These are phyloP conservation scores for Alauda arvensis DNA, from an alignment of 2,797 vertebrate species.

Conservation along the genomic window DNA sequence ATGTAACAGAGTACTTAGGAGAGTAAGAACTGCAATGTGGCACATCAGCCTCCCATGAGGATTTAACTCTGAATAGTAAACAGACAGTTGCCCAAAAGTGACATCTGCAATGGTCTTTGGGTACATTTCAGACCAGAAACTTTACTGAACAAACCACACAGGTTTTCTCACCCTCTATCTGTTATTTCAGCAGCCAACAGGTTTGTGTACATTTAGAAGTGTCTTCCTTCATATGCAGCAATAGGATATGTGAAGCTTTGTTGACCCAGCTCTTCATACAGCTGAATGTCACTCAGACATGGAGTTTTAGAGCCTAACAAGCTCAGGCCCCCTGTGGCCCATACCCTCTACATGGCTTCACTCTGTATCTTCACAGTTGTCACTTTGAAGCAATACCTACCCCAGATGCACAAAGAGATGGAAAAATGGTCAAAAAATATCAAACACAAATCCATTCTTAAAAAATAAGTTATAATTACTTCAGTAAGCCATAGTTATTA, in stretches of 20 bases:
- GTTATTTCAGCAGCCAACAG: background rate
- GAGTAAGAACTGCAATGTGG: background rate
- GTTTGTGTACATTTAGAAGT: background rate
- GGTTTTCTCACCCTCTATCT: background rate
- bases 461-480: background rate
- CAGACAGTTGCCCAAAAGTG: background rate
- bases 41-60: background rate
- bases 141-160: background rate
- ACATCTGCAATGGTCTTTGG: background rate
- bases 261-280: background rate
- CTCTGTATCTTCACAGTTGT: background rate
- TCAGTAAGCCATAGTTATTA: background rate
- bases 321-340: background rate
- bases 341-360: background rate
- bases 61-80: background rate
- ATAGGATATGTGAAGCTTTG: background rate
- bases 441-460: background rate
- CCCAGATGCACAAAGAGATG: background rate
- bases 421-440: background rate
- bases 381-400: background rate
- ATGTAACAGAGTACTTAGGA: background rate
- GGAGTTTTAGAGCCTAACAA: background rate
- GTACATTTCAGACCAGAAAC: background rate
- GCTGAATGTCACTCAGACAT: background rate
- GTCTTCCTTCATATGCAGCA: background rate